Base-by-base conservation (phyloP, 2,113 vertebrate genomes). In the Dipodomys merriami region DNA sequence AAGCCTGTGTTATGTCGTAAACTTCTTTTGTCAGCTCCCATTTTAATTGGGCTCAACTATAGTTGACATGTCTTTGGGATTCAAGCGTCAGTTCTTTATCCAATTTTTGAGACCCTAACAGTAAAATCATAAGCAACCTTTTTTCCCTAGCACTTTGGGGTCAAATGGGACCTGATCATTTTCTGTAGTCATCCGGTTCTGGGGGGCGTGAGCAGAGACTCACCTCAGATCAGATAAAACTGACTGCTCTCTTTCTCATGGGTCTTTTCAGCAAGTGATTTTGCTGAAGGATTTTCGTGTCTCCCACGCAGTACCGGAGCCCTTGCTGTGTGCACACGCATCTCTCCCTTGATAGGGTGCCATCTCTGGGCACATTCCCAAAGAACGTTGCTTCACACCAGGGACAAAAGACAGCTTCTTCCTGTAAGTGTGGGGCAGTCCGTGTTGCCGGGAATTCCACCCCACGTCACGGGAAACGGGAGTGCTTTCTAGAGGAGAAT, bases 351-450 rank as follows among this genome's bases (percentile, higher is more conserved):
- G 0, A 30, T 22, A 64, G 53, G n/a, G 64, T 2, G 10, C n/a
- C 25, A 65, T 7, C 3, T 39, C 39, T 29, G 1, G 16, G 2
- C n/a, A 19, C 8, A 2, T 6, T 35, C 27, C 25, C n/a, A 60
- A 2, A 30, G 1, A 44, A n/a, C 3, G 19, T 13, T 53, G 49
- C 49, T 25, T 0, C 35, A n/a, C 8, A 4, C 33, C 65, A 46
- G 65, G 33, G 49, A 5, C 5, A 68, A 30, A 53, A 65, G 22
- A 9, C 25, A 16, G 6, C 25, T 39, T n/a, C 25, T 39, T n/a
- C 25, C 0, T 9, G 0, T 15, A 68, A 7, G 3, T 35, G 1
- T 29, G 7, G 10, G 7, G 5, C 62, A 3, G 5, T 46, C n/a
- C 23, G 1, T 8, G 83, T 44, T 64, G 12, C 2, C 1, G 7